phyloP scores from a whole-genome alignment of 2,888 invertebrate species.

The Aporophyla lueneburgensis region DNA sequence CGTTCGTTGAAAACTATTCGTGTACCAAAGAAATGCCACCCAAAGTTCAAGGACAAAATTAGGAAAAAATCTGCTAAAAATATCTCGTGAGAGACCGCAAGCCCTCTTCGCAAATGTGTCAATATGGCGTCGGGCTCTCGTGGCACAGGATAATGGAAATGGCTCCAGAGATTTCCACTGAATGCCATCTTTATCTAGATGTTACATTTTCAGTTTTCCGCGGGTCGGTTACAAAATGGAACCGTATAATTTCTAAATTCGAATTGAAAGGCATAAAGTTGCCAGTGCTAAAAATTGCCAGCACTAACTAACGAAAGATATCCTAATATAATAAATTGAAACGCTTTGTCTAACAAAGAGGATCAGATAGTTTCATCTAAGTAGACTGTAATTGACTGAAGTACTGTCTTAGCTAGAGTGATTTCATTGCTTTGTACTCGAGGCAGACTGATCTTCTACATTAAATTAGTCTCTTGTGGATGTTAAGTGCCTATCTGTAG shows the following conservation, averaged over 20 bases:
- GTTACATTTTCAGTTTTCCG: conserved; percentile 26
- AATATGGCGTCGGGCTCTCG: conserved; percentile 35
- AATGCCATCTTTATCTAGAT: conserved; percentile 38
- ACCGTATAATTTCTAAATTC: background rate
- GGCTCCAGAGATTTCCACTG: conserved; percentile 41
- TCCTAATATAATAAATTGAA: background rate
- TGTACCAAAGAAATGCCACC: background rate
- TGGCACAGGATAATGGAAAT: conserved; percentile 52
- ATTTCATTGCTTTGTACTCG: conserved; percentile 22
- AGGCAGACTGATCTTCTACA: background rate
- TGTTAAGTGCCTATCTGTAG: background rate
- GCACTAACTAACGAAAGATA: background rate
- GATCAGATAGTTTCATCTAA: background rate
- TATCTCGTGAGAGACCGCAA: conserved; percentile 11
- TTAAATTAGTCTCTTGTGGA: background rate
- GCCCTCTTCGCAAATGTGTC: conserved; percentile 46
- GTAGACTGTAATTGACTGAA: conserved; percentile 16
- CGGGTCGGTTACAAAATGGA: background rate
- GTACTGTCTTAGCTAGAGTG: background rate
- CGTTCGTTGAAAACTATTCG: background rate
- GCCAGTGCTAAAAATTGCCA: background rate
- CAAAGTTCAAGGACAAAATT: conserved; percentile 18
- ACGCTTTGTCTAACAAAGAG: background rate
- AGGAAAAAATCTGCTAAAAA: conserved; percentile 23
- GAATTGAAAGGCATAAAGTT: background rate